Evolutionary conservation across 2,113 vertebrate genomes (phyloP), one percentile per base, ranked within the genome.

Genomic region (Copsychus sechellarum): DNA sequence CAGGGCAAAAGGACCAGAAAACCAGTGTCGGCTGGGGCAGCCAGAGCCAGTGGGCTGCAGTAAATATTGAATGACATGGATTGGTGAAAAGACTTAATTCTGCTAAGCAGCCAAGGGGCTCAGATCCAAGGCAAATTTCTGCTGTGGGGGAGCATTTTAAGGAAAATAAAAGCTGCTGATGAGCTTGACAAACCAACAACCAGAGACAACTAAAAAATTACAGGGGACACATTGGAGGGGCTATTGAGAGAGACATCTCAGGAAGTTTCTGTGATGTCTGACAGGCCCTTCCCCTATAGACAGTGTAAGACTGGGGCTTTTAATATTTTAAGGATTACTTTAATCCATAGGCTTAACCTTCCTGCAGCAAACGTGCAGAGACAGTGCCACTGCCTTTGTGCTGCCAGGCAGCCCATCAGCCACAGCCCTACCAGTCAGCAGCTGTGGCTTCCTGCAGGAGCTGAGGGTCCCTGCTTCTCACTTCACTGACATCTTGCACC

Each of bases 401-500:
- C 57, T 53, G 58, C 3, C 3, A 47, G 28, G 24, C 0, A 0
- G 33, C 29, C 20, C 11, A 16, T 3, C n/a, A 6, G 10, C 12
- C 1, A 0, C 61, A 81, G 64, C 28, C 64, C 9, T 6, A 11
- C 14, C 13, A 34, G 33, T 4, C 66, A 79, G 58, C 50, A 81
- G 56, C 57, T 28, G 23, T 0, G 0, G 33, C 48, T 82, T 58
- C 74, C n/a, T 28, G 64, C 64, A 61, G 48, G 48, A 51, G 29
- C 79, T 11, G 19, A 23, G 24, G 12, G 45, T 61, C 40, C 10
- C 51, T 51, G 57, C 36, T 38, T 25, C 54, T 31, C 78, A 48
- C 34, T 36, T 31, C 28, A 8, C 23, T 6, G 42, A 53, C 40
- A 34, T 2, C 60, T 48, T 12, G 34, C 43, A 42, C 51, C 3